A percentile compares a stretch with the other conserved stretches of the same genome.
Conservation (phyloP, 1,140 invertebrate species). For the Leptinotarsa defecta region DNA sequence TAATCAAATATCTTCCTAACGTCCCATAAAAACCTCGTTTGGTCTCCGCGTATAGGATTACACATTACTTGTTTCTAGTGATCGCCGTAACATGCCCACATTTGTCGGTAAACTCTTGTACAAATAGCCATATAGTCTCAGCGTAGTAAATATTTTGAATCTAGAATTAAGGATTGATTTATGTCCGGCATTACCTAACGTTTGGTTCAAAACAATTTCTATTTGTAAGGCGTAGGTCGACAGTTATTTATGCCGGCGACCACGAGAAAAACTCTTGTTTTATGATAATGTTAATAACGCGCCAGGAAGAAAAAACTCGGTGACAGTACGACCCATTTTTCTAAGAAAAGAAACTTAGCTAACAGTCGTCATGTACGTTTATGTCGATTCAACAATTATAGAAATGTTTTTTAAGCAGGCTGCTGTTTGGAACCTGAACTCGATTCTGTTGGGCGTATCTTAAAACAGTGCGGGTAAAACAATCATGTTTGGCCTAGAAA, state of each 20-base stretch:
- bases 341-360: neutral
- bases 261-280: neutral
- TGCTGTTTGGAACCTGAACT: no score
- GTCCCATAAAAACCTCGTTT: neutral
- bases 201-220: neutral
- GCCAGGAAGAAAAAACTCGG: neutral
- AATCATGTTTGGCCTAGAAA: no score
- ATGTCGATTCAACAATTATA: no score
- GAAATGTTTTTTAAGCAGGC: no score
- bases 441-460: no score
- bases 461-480: no score
- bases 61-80: neutral
- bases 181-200: neutral
- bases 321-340: neutral
- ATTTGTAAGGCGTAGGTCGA: slow-evolving; percentile 1
- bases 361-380: neutral
- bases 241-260: neutral
- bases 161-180: neutral
- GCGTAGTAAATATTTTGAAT: neutral
- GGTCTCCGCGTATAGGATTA: neutral
- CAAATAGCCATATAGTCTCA: neutral
- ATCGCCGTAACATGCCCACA: neutral
- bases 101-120: neutral
- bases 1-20: neutral
- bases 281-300: neutral